phyloP scores from a whole-genome alignment of 2,113 vertebrate species.

The Colinus virginianus region DNA sequence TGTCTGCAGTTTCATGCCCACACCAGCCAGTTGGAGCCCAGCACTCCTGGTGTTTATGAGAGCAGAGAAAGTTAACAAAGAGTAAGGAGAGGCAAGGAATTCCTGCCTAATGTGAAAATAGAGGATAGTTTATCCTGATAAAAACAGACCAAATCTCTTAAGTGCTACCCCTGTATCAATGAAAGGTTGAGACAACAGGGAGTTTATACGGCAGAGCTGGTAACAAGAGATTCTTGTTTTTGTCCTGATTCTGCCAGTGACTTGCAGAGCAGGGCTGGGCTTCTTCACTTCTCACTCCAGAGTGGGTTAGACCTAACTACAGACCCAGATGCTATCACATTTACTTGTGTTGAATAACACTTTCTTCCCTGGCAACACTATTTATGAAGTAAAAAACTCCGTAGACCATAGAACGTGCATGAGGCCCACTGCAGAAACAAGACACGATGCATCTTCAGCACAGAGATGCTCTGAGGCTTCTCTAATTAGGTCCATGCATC shows the following conservation, averaged over 20 bases:
- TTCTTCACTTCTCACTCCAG: conserved; percentile 24
- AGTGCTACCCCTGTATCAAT: conserved; percentile 51
- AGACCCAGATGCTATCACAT: conserved; percentile 13
- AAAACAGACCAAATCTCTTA: conserved; percentile 20
- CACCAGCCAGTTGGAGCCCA: neutral
- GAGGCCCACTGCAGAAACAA: neutral
- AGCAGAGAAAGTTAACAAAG: neutral
- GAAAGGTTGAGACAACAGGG: neutral
- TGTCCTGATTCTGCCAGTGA: conserved; percentile 23
- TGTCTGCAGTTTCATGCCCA: neutral
- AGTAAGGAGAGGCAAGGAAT: neutral
- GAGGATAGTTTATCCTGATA: conserved; percentile 47
- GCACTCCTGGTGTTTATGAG: neutral
- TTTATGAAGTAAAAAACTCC: neutral
- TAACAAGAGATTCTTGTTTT: conserved; percentile 22
- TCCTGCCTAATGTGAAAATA: neutral
- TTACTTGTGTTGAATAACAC: neutral
- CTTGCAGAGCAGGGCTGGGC: conserved; percentile 29
- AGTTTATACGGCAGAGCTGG: neutral
- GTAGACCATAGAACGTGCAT: neutral
- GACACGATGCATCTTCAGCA: neutral
- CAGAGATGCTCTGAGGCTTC: neutral
- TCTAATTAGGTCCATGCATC: neutral
- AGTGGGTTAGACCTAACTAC: conserved; percentile 19
- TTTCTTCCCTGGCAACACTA: conserved; percentile 19